Base-by-base conservation (phyloP, 2,113 vertebrate genomes). In the Cyprinodon variegatus region DNA sequence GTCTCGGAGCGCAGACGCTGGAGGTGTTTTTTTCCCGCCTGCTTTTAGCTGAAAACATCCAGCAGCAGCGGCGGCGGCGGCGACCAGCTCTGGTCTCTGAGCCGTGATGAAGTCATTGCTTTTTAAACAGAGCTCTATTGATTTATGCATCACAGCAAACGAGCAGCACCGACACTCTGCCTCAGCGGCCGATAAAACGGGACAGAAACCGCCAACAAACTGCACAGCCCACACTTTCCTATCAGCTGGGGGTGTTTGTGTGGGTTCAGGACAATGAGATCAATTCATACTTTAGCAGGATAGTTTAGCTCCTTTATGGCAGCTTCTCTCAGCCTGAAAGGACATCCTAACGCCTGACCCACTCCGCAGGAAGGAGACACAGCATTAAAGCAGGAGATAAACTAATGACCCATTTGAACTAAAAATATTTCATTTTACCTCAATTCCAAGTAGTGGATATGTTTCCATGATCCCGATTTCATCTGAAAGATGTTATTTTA, bases 81-180 rank as follows among this genome's bases (percentile, higher is more conserved):
- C 2, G 8, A 36, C 36, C 20, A 15, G 59, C 9, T 2, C 11
- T 9, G n/a, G 13, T 37, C 39, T 1, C 7, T 3, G 62, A 39
- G 71, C 69, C 46, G 62, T 20, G 75, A 77, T 89, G 80, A 87
- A 64, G 69, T 87, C 83, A 85, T 65, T 57, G 40, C 7, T 36
- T 70, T 62, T 74, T 15, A 63, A 82, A 83, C 88, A 89, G 76
- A 79, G 83, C 64, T 15, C 39, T n/a, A 80, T 76, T 89, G 83
- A 85, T 82, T 76, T 64, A 48, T 48, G 12, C 67, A 70, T 61
- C 79, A 84, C 45, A 59, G 14, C 40, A n/a, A 45, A 62, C 36
- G 13, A 62, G n/a, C 50, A 57, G 20, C 20, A 53, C 48, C 48
- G 4, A 53, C 48, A 17, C 14, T 57, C 20, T 57, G 50, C 50